Evolutionary conservation across 2,888 invertebrate species (phyloP).

Genomic region (Chrysomela aeneicollis): DNA sequence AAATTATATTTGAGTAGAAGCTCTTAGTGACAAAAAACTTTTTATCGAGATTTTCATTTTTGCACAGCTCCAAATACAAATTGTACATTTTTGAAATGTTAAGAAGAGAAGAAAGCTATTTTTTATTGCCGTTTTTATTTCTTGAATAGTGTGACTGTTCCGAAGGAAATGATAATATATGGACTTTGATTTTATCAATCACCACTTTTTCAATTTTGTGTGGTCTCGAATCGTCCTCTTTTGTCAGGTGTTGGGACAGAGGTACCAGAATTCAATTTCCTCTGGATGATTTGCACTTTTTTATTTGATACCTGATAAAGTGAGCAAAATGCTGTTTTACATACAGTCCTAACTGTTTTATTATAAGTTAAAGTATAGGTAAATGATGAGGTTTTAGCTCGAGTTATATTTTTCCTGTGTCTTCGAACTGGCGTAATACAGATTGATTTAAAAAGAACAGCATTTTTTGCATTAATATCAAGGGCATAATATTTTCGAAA

Average conservation of each 20-base stretch:
- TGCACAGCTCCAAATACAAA: too few species aligned
- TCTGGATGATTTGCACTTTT: constrained; percentile 11
- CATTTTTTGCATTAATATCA: constrained; percentile 10
- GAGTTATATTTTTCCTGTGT: background rate
- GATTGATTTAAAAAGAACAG: constrained; percentile 3
- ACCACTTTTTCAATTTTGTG: background rate
- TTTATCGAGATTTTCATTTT: too few species aligned
- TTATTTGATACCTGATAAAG: constrained; percentile 6
- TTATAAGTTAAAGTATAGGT: background rate
- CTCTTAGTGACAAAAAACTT: too few species aligned
- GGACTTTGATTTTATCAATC: background rate
- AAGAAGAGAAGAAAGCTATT: background rate
- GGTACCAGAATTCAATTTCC: background rate
- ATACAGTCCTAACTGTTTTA: background rate
- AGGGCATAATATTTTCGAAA: constrained; percentile 16
- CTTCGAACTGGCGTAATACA: background rate
- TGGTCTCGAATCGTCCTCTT: background rate
- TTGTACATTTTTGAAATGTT: too few species aligned
- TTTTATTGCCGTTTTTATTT: background rate
- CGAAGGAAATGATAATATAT: background rate
- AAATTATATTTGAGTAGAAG: too few species aligned
- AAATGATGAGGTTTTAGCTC: background rate
- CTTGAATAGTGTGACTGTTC: background rate
- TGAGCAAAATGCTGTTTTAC: background rate
- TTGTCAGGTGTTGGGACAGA: constrained; percentile 3